Conservation (phyloP, 2,888 invertebrate species). For the Hydrotaea cyrtoneurina region DNA sequence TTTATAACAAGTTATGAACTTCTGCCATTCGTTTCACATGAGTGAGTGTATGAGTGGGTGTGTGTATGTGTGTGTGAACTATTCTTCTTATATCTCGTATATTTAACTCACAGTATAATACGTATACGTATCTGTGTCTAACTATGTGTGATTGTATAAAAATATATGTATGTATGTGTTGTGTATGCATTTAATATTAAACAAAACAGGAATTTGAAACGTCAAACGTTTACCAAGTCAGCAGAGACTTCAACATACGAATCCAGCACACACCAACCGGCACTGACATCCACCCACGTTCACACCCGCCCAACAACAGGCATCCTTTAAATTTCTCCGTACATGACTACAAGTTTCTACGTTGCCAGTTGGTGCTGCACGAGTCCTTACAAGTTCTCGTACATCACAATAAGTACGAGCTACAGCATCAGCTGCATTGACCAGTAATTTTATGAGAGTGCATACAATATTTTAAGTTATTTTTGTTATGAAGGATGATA, state of each 20-base stretch:
- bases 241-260: constrained; percentile 17
- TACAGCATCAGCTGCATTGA: constrained; percentile 49
- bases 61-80: neutral
- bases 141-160: neutral
- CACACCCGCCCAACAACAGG: neutral
- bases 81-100: neutral
- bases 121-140: too few relatives aligned
- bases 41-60: neutral
- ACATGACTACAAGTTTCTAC: constrained; percentile 3
- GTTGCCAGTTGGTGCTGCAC: neutral
- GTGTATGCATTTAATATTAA: constrained; percentile 51
- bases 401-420: neutral
- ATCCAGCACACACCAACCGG: neutral
- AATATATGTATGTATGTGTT: constrained; percentile 19
- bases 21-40: constrained; percentile 56
- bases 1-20: constrained; percentile 77
- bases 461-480: constrained; percentile 37
- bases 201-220: constrained; percentile 46
- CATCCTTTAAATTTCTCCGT: neutral
- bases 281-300: neutral
- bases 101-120: neutral
- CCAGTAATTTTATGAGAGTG: constrained; percentile 40
- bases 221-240: constrained; percentile 56
- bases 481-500: constrained; percentile 46
- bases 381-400: neutral